These are phyloP conservation scores for Aptenodytes patagonicus DNA, from an alignment of 2,113 vertebrate species.

Conservation along the genomic window DNA sequence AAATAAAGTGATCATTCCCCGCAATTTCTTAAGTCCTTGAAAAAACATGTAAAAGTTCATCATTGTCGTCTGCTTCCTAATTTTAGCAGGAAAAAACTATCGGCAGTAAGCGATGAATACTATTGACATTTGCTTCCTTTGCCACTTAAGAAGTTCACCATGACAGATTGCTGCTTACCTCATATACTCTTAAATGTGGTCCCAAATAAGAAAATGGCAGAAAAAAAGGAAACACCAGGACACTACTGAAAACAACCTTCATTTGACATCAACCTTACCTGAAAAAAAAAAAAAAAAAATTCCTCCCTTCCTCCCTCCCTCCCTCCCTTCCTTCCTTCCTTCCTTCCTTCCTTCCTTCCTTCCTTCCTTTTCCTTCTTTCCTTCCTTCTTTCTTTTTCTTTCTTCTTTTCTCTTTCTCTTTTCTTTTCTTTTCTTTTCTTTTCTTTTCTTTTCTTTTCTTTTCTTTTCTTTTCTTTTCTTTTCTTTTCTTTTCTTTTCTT, in stretches of 20 bases:
- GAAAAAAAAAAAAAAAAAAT: background rate
- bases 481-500: background rate
- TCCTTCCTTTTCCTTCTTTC: too few species aligned
- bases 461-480: background rate
- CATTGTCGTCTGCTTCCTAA: background rate
- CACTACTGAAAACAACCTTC: background rate
- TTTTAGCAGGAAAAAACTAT: background rate
- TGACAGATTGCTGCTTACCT: background rate
- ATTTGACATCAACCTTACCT: background rate
- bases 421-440: too few species aligned
- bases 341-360: fast-evolving
- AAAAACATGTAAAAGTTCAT: background rate
- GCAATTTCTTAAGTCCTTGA: background rate
- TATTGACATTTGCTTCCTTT: background rate
- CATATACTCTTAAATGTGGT: background rate
- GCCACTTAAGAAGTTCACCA: fast-evolving
- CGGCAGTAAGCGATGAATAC: background rate
- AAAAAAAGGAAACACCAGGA: background rate
- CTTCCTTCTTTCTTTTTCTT: background rate
- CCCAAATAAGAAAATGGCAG: background rate
- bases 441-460: background rate
- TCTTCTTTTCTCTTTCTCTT: background rate
- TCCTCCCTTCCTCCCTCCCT: fast-evolving
- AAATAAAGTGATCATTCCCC: background rate
- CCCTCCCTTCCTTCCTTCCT: fast-evolving